These are phyloP conservation scores for Otus sunia DNA, from an alignment of 2,113 vertebrate genomes.

Conservation along the genomic window DNA sequence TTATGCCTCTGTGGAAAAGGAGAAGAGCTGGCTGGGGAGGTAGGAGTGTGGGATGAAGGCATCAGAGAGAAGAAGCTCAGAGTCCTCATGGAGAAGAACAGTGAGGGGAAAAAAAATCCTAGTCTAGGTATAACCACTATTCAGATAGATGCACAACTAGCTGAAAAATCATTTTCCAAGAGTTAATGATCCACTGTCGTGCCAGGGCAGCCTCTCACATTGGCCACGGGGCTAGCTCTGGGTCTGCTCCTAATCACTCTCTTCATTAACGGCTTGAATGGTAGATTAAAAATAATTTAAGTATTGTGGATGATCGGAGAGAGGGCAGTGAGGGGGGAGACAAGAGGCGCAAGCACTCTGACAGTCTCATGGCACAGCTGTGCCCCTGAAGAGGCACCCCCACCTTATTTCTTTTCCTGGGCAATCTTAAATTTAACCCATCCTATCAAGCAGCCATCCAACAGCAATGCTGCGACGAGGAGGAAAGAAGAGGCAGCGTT, in stretches of 20 bases:
- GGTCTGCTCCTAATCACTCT: neutral
- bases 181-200: neutral
- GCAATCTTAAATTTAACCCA: neutral
- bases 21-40: neutral
- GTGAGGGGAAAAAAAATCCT: neutral
- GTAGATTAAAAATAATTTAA: neutral
- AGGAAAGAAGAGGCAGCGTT: neutral
- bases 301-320: neutral
- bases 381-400: neutral
- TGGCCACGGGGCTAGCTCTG: neutral
- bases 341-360: neutral
- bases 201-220: neutral
- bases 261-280: neutral
- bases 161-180: neutral
- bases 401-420: neutral
- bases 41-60: neutral
- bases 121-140: neutral
- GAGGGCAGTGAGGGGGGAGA: neutral
- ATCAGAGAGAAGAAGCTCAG: neutral
- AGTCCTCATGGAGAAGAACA: neutral
- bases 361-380: rapidly evolving
- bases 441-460: neutral
- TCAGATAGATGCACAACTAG: neutral
- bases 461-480: neutral
- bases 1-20: neutral